Base-by-base conservation (phyloP, 2,888 invertebrate species). In the Bellardia bayeri region DNA sequence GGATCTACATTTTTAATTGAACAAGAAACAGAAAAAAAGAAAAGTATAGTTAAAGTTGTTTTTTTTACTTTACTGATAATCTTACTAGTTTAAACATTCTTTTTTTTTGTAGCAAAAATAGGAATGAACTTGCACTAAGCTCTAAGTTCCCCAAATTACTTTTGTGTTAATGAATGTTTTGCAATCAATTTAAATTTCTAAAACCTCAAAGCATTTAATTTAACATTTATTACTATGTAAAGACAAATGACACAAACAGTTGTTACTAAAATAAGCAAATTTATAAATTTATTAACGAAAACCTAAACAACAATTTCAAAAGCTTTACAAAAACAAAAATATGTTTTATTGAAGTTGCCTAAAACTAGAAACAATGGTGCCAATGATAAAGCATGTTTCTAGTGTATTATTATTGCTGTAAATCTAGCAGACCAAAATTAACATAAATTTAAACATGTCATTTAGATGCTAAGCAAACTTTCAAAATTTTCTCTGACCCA, bases 181-280 rank as follows among this genome's bases (percentile, higher is more conserved):
- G 7, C 30, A 13, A 30, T 11, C 13, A 33, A 58, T 33, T 33
- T 9, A 30, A 45, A 69, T 49, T 58, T 58, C 42, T 58, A 40
- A 54, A 72, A 23, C 42, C 56, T 23, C 23, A 23, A 3, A 72
- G 40, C 56, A 72, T 80, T 80, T 82, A 74, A 66, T 74, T 74
- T 66, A 66, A 56, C 37, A 74, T 68, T 82, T 74, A 82, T 74
- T 58, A 51, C 42, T 58, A 33, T 13, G 9, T 23, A 23, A 4
- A 4, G 9, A 64, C 9, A 66, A 68, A 58, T 74, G 66, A 68
- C 56, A 49, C 74, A 64, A 74, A 23, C 74, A 82, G 58, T 58
- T 82, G 74, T 68, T 82, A 42, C 66, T 58, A 16, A 33, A 61
- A 66, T 30, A 13, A 7, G 23, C 7, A 66, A 66, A 66, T 45